These are phyloP conservation scores for Tonatia bakeri DNA, from an alignment of 2,113 vertebrate species.

Conservation along the genomic window DNA sequence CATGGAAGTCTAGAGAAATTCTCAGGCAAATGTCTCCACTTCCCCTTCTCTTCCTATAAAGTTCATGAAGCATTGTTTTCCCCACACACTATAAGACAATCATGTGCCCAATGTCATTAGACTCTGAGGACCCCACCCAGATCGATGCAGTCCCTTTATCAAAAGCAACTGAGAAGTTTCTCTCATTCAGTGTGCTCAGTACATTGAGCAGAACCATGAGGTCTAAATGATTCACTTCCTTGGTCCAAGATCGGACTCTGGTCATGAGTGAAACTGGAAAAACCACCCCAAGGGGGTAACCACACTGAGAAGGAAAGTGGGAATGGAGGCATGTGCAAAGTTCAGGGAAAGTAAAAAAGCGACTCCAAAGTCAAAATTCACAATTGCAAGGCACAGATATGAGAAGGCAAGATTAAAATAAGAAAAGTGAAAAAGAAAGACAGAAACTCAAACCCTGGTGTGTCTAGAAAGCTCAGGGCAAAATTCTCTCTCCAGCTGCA, in stretches of 20 bases:
- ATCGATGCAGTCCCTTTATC: background rate
- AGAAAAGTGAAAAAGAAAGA: background rate
- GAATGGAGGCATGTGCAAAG: background rate
- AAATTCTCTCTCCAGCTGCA: background rate
- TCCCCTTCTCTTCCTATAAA: background rate
- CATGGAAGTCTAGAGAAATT: background rate
- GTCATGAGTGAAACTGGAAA: background rate
- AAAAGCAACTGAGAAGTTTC: background rate
- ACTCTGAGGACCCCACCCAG: background rate
- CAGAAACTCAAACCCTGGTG: background rate
- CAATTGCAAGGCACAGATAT: background rate
- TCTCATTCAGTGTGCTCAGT: background rate
- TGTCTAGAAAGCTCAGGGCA: slow-evolving; percentile 26
- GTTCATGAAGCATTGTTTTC: background rate
- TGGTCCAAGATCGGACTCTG: background rate
- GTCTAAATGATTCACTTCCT: background rate
- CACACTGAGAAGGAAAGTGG: background rate
- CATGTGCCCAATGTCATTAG: background rate
- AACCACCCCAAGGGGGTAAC: background rate
- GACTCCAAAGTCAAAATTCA: background rate
- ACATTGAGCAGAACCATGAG: background rate
- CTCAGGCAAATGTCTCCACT: background rate
- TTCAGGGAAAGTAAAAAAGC: background rate
- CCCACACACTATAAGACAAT: background rate
- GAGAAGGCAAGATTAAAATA: background rate